Conservation (phyloP, 2,113 vertebrate species). For the Vidua chalybeata region DNA sequence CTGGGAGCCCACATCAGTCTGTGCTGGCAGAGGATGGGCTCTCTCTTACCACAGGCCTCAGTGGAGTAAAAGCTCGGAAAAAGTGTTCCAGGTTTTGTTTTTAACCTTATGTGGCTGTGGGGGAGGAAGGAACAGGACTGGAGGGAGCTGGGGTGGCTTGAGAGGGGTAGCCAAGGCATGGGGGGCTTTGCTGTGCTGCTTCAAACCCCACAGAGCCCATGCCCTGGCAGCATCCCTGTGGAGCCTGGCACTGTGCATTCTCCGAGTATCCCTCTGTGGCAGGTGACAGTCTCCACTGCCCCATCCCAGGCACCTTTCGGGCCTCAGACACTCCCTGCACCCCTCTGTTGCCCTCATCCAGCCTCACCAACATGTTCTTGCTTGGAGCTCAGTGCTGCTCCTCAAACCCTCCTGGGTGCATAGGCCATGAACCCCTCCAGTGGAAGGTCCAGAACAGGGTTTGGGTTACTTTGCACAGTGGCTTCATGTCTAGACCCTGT, state of each 20-base stretch:
- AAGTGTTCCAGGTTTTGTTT: not conserved
- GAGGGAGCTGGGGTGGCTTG: not conserved
- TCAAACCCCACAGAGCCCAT: not conserved
- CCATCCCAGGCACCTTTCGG: accelerated
- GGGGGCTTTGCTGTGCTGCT: not conserved
- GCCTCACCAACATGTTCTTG: not conserved
- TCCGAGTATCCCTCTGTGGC: not conserved
- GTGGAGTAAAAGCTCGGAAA: not conserved
- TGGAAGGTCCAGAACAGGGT: not conserved
- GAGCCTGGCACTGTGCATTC: accelerated
- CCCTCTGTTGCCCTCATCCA: accelerated
- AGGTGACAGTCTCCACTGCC: not conserved
- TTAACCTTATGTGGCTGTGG: not conserved
- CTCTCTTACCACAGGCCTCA: not conserved
- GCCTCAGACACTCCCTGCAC: not conserved
- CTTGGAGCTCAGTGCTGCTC: not conserved
- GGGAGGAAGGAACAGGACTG: not conserved
- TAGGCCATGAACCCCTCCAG: not conserved
- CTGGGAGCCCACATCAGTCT: accelerated
- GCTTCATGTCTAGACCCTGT: not conserved
- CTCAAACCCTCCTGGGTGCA: accelerated
- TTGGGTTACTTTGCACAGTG: not conserved
- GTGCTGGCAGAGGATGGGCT: not conserved
- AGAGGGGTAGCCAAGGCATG: not conserved
- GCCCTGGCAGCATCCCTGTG: not conserved